Evolutionary conservation across 2,888 invertebrate genomes (phyloP).

Genomic region (Oligia latruncula): DNA sequence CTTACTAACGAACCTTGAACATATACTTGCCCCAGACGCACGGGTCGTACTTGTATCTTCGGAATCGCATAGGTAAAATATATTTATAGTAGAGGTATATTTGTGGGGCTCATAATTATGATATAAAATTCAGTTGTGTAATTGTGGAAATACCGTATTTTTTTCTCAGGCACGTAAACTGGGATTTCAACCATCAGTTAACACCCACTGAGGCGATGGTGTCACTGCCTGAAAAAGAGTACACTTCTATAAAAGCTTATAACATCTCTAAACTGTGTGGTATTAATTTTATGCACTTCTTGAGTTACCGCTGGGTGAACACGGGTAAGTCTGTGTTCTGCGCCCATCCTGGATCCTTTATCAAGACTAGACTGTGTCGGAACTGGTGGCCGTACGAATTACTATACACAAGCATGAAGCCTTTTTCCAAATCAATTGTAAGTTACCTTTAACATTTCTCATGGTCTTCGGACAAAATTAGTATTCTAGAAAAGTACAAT

Average conservation of each 20-base stretch:
- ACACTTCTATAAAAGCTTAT: slow-evolving; percentile 95
- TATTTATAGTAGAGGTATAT: not conserved
- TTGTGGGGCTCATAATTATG: not conserved
- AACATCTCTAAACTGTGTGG: slow-evolving; percentile 97
- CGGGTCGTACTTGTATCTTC: slow-evolving; percentile 96
- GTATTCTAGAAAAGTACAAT: no score
- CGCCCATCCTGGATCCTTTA: slow-evolving; percentile 97
- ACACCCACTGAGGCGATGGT: slow-evolving; percentile 90
- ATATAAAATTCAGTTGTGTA: not conserved
- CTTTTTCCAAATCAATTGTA: slow-evolving; percentile 98
- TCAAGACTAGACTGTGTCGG: slow-evolving; percentile 93
- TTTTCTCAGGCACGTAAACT: slow-evolving; percentile 78
- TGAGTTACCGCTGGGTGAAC: slow-evolving; percentile 92
- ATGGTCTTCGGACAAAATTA: not conserved
- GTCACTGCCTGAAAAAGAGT: slow-evolving; percentile 93
- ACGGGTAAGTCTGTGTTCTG: slow-evolving; percentile 94
- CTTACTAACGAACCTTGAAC: slow-evolving; percentile 93
- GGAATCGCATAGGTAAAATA: slow-evolving; percentile 94
- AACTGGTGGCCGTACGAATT: slow-evolving; percentile 96
- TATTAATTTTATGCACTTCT: slow-evolving; percentile 90
- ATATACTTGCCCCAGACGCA: slow-evolving; percentile 91
- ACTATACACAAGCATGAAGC: slow-evolving; percentile 94
- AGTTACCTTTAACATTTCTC: slow-evolving; percentile 71
- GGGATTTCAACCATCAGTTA: slow-evolving; percentile 74
- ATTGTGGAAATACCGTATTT: not conserved